Percentiles rank a stretch among this genome's conserved stretches.
phyloP scores from a whole-genome alignment of 2,113 vertebrate genomes.

The Zingel zingel region DNA sequence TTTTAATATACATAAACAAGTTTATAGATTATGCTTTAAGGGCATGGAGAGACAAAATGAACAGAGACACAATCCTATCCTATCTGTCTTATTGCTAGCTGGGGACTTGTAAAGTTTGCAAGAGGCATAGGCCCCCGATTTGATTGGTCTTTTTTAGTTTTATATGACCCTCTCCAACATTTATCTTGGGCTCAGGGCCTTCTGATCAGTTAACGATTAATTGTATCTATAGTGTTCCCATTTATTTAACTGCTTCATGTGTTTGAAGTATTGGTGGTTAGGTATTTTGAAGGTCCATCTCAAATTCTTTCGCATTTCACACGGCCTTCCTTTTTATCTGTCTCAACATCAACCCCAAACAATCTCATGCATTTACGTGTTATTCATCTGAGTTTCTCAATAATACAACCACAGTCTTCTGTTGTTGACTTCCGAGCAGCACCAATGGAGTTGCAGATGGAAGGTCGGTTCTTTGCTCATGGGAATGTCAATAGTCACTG shows the following conservation, averaged over 20 bases:
- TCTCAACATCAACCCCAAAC: neutral
- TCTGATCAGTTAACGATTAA: neutral
- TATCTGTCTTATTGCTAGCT: neutral
- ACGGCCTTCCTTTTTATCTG: neutral
- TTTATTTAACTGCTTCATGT: neutral
- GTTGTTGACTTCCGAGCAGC: conserved; percentile 24
- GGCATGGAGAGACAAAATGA: no score
- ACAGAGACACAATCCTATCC: no score
- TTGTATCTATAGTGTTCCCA: neutral
- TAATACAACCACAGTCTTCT: neutral
- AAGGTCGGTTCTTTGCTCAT: conserved; percentile 26
- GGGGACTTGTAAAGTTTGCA: conserved; percentile 14
- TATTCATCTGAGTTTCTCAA: conserved; percentile 19
- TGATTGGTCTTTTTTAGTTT: conserved; percentile 15
- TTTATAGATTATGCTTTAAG: no score
- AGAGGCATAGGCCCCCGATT: neutral
- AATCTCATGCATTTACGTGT: neutral
- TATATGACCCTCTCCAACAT: neutral
- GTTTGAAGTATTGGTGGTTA: neutral
- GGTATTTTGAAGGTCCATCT: conserved; percentile 1
- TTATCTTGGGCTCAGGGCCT: conserved; percentile 1
- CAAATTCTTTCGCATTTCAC: conserved; percentile 5
- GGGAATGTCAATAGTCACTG: conserved; percentile 17
- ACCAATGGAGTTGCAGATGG: neutral
- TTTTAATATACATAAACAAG: no score